phyloP scores from a whole-genome alignment of 2,113 vertebrate genomes.

The Eptatretus burgeri region DNA sequence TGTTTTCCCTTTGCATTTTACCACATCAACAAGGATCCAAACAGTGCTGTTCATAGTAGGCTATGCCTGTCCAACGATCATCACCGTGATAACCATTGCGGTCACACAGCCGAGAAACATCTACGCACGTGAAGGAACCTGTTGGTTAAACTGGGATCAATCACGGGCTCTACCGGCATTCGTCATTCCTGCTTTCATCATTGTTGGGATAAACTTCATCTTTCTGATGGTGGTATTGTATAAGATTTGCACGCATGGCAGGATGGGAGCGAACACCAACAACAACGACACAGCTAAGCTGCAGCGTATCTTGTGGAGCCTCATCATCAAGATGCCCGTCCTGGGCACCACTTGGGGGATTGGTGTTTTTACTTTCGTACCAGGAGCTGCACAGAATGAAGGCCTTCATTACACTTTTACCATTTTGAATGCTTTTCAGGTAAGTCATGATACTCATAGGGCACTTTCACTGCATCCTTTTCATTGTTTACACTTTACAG shows the following conservation, averaged over 20 bases:
- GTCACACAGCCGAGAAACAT: conserved; percentile 20
- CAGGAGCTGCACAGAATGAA: neutral
- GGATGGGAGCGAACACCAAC: conserved; percentile 14
- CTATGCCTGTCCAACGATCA: conserved; percentile 37
- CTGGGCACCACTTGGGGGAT: conserved; percentile 51
- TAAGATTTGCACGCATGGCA: conserved; percentile 25
- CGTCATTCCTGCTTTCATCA: conserved; percentile 30
- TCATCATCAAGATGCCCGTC: conserved; percentile 38
- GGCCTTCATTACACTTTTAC: conserved; percentile 26
- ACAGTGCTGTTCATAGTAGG: conserved; percentile 25
- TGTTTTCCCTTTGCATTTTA: conserved; percentile 29
- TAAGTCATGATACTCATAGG: conserved; percentile 13
- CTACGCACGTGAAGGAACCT: conserved; percentile 22
- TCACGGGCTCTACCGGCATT: conserved; percentile 38
- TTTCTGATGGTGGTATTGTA: conserved; percentile 29
- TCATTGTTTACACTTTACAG: no score
- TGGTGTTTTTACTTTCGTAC: conserved; percentile 25
- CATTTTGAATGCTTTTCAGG: conserved; percentile 43
- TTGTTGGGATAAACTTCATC: conserved; percentile 31
- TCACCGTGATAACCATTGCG: conserved; percentile 30
- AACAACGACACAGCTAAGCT: conserved; percentile 23
- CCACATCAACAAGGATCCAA: conserved; percentile 18
- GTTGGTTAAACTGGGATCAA: conserved; percentile 43
- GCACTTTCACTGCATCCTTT: no score
- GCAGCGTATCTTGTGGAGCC: conserved; percentile 27